Conservation (phyloP, 2,888 invertebrate species). For the Apodemia hepburni region DNA sequence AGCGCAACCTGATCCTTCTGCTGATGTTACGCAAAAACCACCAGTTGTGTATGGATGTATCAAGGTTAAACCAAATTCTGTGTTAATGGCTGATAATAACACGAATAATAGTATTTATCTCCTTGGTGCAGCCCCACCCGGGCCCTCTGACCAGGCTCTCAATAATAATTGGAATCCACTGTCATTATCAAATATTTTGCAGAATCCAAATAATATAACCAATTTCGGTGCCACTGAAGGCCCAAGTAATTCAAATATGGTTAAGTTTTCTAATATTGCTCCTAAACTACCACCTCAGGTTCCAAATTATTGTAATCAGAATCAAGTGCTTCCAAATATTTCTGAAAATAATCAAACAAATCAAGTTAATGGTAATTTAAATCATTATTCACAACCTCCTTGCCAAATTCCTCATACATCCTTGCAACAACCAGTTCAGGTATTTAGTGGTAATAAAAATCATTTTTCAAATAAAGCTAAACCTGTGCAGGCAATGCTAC, state of each 20-base stretch:
- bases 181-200: background rate
- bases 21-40: background rate
- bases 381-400: background rate
- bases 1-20: background rate
- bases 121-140: background rate
- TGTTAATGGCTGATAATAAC: conserved; percentile 51
- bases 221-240: background rate
- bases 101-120: conserved; percentile 5
- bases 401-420: background rate
- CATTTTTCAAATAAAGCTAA: background rate
- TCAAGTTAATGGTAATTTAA: background rate
- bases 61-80: conserved; percentile 62
- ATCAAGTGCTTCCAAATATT: background rate
- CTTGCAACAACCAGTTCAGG: conserved; percentile 6
- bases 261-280: no score
- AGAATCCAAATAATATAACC: background rate
- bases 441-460: background rate
- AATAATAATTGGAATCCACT: background rate
- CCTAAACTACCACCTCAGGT: background rate
- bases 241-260: background rate
- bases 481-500: background rate
- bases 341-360: background rate
- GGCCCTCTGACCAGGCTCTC: background rate
- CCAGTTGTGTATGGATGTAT: conserved; percentile 37
- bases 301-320: background rate